Conservation (phyloP, 2,113 vertebrate species). For the Calcarius ornatus region DNA sequence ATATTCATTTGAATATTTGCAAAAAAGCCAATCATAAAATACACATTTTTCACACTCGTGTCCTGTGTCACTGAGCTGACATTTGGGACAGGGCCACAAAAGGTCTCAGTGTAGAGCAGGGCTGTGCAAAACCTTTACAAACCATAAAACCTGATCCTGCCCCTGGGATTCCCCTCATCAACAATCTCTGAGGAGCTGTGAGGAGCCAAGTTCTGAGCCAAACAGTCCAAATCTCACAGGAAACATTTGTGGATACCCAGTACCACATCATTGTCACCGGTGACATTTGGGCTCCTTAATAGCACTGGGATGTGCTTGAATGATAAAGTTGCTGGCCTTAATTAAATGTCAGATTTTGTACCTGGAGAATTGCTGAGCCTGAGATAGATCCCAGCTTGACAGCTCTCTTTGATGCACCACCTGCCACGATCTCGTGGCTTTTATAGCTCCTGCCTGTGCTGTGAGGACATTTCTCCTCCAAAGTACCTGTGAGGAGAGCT, state of each 20-base stretch:
- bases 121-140: background rate
- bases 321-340: background rate
- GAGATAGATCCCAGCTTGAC: background rate
- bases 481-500: background rate
- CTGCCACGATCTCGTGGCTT: background rate
- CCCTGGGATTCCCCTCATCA: too few species aligned
- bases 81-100: accelerated
- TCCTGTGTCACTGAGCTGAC: background rate
- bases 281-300: background rate
- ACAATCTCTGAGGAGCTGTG: background rate
- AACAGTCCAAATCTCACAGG: accelerated
- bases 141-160: background rate
- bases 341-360: background rate
- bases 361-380: background rate
- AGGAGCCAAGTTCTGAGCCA: background rate
- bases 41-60: too few species aligned
- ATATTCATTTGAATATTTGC: too few species aligned
- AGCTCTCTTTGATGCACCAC: background rate
- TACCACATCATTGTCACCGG: accelerated
- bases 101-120: accelerated
- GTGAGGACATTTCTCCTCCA: background rate
- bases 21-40: too few species aligned
- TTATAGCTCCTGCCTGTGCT: background rate
- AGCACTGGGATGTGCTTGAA: background rate
- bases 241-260: background rate